Evolutionary conservation across 2,888 invertebrate genomes (phyloP), one percentile per base, ranked within the genome.

Genomic region (Steinernema hermaphroditum): DNA sequence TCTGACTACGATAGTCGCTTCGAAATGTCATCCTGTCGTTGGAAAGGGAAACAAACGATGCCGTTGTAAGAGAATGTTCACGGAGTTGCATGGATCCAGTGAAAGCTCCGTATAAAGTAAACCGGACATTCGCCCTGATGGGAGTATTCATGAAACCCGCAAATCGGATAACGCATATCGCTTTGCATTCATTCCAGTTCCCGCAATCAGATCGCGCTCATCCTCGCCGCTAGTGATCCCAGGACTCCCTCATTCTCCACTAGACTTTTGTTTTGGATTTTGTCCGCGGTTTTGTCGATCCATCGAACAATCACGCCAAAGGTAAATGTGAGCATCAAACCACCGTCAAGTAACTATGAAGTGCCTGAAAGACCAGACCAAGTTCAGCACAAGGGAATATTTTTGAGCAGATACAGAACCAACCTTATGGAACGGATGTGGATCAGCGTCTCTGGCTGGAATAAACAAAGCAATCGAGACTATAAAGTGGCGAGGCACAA

Each of bases 91-190:
- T 29, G 29, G 62, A 62, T 62, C 62, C 62, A 62, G 62, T 62
- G 62, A 62, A 62, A 62, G 62, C 32, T 24, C 32, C 62, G 27
- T 62, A 62, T 2, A 62, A 62, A 29, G 62, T 29, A 29, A 62
- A 62, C 32, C 32, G 62, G 62, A 62, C 62, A 62, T 27, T 27
- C 16, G 32, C 27, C 29, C 12, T 62, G 29, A 34, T 29, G 62
- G 62, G 29, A 29, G 29, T 29, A 62, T 54, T 62, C 62, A 62
- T 62, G 62, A 62, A 62, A 62, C 62, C 62, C 62, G 16, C 62
- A 62, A 62, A 62, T 62, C 62, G 62, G 62, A 62, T 62, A 62
- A 62, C 62, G 62, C 27, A 62, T 32, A 62, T 62, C 62, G 62
- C 62, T 29, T 24, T 34, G 62, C 29, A 32, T 62, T 24, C 62